Conservation (phyloP, 2,888 invertebrate species). For the Drosophila emarginata region DNA sequence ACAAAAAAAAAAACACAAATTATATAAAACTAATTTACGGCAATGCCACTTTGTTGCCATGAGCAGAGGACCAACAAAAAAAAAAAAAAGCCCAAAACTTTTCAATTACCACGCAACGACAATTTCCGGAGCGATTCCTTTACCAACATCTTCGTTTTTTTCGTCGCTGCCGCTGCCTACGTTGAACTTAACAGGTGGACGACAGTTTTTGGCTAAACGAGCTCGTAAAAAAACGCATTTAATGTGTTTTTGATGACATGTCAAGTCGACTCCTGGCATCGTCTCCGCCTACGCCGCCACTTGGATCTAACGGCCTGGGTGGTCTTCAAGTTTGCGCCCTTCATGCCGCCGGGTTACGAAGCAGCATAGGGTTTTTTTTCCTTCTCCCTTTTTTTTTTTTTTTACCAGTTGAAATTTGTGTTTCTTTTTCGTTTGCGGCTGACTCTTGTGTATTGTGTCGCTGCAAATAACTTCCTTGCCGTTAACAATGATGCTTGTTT, state of each 20-base stretch:
- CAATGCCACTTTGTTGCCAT: conserved; percentile 51
- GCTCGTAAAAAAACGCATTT: conserved; percentile 74
- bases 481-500: conserved; percentile 68
- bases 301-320: conserved; percentile 36
- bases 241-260: conserved; percentile 78
- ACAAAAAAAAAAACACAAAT: conserved; percentile 41
- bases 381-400: conserved; percentile 34
- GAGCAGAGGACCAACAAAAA: conserved; percentile 24
- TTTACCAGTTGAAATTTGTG: conserved; percentile 53
- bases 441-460: conserved; percentile 33
- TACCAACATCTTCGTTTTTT: conserved; percentile 19
- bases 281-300: conserved; percentile 3
- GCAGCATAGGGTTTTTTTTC: conserved; percentile 19
- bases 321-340: conserved; percentile 24
- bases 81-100: conserved; percentile 38
- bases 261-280: conserved; percentile 53
- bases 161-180: neutral
- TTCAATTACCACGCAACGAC: conserved; percentile 62
- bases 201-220: conserved; percentile 69
- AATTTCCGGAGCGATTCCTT: conserved; percentile 54
- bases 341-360: conserved; percentile 15
- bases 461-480: conserved; percentile 61
- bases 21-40: conserved; percentile 60
- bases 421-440: conserved; percentile 13
- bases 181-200: conserved; percentile 64